Evolutionary conservation across 2,888 invertebrate species (phyloP).

Genomic region (Plebejus anna): DNA sequence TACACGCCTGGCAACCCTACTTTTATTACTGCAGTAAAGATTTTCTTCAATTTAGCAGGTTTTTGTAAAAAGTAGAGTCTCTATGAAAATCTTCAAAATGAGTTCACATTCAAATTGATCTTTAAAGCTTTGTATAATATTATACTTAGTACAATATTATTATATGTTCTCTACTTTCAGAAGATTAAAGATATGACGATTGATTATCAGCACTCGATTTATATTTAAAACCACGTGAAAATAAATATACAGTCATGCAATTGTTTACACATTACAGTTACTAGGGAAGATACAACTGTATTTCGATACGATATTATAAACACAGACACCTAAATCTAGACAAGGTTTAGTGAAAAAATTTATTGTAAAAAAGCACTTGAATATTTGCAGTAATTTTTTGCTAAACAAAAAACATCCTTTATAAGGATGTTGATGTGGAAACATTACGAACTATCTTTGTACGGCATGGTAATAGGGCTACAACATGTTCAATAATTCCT

Average conservation of each 20-base stretch:
- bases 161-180: neutral
- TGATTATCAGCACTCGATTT: neutral
- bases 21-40: neutral
- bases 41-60: neutral
- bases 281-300: neutral
- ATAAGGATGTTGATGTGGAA: too few species aligned
- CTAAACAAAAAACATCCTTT: too few species aligned
- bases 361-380: too few species aligned
- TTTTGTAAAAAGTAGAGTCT: neutral
- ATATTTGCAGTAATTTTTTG: too few species aligned
- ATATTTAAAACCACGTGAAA: neutral
- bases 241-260: neutral
- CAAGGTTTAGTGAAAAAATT: neutral
- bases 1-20: neutral
- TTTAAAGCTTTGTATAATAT: neutral
- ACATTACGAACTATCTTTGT: too few species aligned
- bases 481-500: too few species aligned
- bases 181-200: neutral
- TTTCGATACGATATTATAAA: neutral
- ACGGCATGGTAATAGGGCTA: too few species aligned
- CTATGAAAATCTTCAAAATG: neutral
- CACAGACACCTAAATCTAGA: neutral
- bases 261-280: neutral
- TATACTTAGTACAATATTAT: neutral
- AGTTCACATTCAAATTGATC: neutral